A percentile compares a stretch with the other conserved stretches of the same genome.
phyloP scores from a whole-genome alignment of 2,888 invertebrate species.

The Timema cristinae region DNA sequence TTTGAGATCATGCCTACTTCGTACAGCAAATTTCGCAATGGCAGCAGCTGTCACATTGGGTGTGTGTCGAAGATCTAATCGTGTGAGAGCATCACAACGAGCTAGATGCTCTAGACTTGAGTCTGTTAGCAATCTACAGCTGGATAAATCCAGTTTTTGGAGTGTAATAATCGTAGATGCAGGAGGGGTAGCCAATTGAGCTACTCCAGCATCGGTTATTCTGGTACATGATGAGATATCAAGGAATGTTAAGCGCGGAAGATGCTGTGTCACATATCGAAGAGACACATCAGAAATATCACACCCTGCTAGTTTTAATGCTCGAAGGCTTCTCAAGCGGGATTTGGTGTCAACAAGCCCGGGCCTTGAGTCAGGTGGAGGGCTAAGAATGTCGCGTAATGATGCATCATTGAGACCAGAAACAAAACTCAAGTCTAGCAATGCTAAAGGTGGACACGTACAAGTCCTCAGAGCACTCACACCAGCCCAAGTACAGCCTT shows the following conservation, averaged over 20 bases:
- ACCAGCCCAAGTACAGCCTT: slow-evolving; percentile 64
- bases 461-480: slow-evolving; percentile 77
- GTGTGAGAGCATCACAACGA: slow-evolving; percentile 66
- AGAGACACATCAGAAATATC: slow-evolving; percentile 87
- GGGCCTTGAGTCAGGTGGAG: slow-evolving; percentile 81
- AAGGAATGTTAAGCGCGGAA: slow-evolving; percentile 68
- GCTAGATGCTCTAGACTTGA: slow-evolving; percentile 75
- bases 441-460: slow-evolving; percentile 71
- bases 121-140: slow-evolving; percentile 78
- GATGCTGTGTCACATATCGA: slow-evolving; percentile 69
- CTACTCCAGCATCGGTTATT: slow-evolving; percentile 86
- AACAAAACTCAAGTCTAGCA: slow-evolving; percentile 81
- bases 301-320: slow-evolving; percentile 76
- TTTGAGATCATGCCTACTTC: slow-evolving; percentile 28
- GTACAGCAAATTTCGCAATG: slow-evolving; percentile 72
- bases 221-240: slow-evolving; percentile 81
- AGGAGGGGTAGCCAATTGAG: slow-evolving; percentile 74
- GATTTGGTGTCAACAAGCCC: slow-evolving; percentile 69
- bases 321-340: slow-evolving; percentile 70
- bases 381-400: slow-evolving; percentile 77
- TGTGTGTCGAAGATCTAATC: slow-evolving; percentile 74
- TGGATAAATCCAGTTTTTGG: slow-evolving; percentile 72
- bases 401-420: slow-evolving; percentile 80
- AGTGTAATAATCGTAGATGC: slow-evolving; percentile 60
- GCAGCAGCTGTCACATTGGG: slow-evolving; percentile 77